These are phyloP conservation scores for Drosophila funebris DNA, from an alignment of 1,140 invertebrate genomes.

Conservation along the genomic window DNA sequence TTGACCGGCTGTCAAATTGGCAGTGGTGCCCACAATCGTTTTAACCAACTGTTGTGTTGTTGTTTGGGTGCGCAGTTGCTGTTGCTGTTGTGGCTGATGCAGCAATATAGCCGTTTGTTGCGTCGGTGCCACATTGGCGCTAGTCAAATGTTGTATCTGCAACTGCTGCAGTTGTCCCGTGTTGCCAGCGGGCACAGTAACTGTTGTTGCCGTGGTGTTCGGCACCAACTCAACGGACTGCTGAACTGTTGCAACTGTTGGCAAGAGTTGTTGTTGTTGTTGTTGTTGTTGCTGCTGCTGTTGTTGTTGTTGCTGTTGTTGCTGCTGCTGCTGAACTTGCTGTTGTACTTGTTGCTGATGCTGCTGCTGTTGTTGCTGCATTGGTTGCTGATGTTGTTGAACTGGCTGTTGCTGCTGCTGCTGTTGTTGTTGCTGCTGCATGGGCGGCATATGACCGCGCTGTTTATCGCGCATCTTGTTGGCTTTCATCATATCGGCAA, in stretches of 20 bases:
- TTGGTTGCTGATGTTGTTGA: constrained; percentile 50
- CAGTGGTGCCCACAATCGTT: constrained; percentile 70
- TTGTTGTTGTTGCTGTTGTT: constrained; percentile 50
- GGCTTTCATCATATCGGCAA: constrained; percentile 90
- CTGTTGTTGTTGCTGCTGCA: constrained; percentile 60
- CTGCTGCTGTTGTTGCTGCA: constrained; percentile 55
- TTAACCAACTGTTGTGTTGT: constrained; percentile 78
- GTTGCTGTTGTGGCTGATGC: constrained; percentile 58
- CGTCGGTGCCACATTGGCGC: constrained; percentile 40
- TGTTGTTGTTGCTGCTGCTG: constrained; percentile 23
- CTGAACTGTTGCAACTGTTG: constrained; percentile 41
- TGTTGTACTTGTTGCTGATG: constrained; percentile 61
- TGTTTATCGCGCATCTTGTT: constrained; percentile 88
- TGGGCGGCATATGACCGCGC: constrained; percentile 60
- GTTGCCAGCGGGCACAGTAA: constrained; percentile 48
- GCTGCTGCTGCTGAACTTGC: constrained; percentile 36
- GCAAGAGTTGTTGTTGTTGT: constrained; percentile 64
- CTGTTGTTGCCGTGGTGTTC: constrained; percentile 51
- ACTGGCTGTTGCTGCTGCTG: constrained; percentile 31
- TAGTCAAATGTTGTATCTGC: constrained; percentile 71
- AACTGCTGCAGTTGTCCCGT: constrained; percentile 59
- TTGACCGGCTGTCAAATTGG: constrained; percentile 63
- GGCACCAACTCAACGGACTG: constrained; percentile 56
- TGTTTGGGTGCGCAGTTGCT: constrained; percentile 57
- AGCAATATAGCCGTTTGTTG: constrained; percentile 73